phyloP scores from a whole-genome alignment of 2,888 invertebrate species.

The Lycaena phlaeas region DNA sequence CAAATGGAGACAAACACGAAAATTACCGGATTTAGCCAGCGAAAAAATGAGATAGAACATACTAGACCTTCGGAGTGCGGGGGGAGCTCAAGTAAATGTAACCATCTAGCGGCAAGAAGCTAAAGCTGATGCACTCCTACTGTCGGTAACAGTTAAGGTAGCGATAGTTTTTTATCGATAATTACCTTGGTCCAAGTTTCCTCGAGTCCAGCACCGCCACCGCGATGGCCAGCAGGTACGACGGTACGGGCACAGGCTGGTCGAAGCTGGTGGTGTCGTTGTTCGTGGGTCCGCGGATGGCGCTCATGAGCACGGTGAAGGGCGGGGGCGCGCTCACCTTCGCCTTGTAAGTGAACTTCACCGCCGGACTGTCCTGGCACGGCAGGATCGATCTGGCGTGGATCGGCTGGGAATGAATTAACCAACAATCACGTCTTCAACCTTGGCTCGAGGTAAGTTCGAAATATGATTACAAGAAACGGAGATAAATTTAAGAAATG shows the following conservation, averaged over 20 bases:
- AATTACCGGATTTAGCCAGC: too few species aligned
- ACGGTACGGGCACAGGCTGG: conserved; percentile 88
- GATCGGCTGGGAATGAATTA: conserved; percentile 83
- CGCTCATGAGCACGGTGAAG: conserved; percentile 92
- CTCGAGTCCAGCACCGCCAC: conserved; percentile 86
- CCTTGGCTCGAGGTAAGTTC: too few species aligned
- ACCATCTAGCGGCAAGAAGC: too few species aligned
- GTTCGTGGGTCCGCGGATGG: conserved; percentile 71
- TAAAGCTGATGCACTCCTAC: too few species aligned
- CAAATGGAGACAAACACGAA: too few species aligned
- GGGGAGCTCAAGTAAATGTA: too few species aligned
- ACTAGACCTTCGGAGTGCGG: too few species aligned
- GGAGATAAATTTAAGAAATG: too few species aligned
- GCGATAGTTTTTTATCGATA: background rate
- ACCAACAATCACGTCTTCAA: too few species aligned
- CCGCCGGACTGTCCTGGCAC: conserved; percentile 93
- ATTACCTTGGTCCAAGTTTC: conserved; percentile 79
- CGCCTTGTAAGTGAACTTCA: conserved; percentile 89
- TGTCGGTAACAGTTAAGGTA: background rate
- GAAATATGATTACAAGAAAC: too few species aligned
- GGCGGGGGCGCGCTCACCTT: conserved; percentile 80
- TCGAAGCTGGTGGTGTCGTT: conserved; percentile 73
- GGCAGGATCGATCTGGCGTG: conserved; percentile 92
- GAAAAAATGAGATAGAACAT: too few species aligned
- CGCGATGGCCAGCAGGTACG: conserved; percentile 92